Conservation (phyloP, 2,797 vertebrate genomes). For the Ammospiza maritima region DNA sequence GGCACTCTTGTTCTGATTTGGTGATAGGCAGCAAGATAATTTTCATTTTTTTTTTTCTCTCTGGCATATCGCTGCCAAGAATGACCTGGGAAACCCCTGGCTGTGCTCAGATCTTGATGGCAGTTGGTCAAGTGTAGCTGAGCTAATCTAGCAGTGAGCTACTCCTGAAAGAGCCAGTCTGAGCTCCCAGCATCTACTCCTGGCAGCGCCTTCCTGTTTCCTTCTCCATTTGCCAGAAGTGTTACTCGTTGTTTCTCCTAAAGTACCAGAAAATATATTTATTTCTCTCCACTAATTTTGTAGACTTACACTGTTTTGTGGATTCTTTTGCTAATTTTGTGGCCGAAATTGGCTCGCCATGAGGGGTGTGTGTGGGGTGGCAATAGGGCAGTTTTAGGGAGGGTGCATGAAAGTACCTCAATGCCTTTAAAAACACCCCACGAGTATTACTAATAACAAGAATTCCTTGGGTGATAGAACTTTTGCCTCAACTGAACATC, state of each 20-base stretch:
- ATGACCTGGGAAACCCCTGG: neutral
- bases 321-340: neutral
- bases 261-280: neutral
- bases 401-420: neutral
- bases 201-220: neutral
- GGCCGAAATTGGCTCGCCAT: neutral
- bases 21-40: neutral
- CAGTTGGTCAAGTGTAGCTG: neutral
- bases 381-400: neutral
- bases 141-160: neutral
- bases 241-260: neutral
- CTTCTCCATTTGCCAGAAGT: neutral
- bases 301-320: neutral
- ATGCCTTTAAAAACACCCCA: neutral
- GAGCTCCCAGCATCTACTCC: neutral
- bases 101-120: neutral
- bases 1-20: neutral
- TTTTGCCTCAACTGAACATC: neutral
- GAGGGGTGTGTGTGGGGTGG: rapidly evolving
- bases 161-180: neutral
- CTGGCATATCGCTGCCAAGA: neutral
- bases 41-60: neutral
- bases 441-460: neutral
- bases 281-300: neutral
- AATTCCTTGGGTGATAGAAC: too few relatives aligned